Conservation (phyloP, 2,113 vertebrate species). For the Pterocles orientalis region DNA sequence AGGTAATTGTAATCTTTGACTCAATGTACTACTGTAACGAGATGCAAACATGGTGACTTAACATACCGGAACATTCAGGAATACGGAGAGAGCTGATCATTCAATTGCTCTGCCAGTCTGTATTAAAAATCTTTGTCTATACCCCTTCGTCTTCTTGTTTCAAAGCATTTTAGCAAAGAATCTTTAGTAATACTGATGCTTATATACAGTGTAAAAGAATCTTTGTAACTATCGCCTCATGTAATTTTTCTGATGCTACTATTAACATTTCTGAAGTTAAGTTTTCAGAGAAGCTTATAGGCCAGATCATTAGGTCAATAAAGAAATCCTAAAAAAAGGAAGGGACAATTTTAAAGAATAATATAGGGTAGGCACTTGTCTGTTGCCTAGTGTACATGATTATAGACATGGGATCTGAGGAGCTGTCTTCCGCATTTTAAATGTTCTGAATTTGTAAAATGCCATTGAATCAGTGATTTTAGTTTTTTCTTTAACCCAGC, state of each 20-base stretch:
- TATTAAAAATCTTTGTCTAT: not conserved
- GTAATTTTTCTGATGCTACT: not conserved
- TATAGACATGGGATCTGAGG: not conserved
- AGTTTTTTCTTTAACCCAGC: not conserved
- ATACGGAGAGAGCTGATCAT: not conserved
- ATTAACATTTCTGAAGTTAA: not conserved
- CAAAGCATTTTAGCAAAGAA: not conserved
- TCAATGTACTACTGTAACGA: not conserved
- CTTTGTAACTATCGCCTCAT: not conserved
- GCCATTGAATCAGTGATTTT: not conserved
- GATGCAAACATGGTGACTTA: not conserved
- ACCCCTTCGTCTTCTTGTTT: not conserved
- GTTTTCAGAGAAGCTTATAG: not conserved
- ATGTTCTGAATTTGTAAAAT: not conserved
- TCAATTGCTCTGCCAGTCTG: not conserved
- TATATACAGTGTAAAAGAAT: not conserved
- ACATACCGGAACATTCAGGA: not conserved
- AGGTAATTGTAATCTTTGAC: slow-evolving; percentile 70
- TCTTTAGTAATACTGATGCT: not conserved
- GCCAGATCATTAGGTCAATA: not conserved
- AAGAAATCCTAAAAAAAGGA: not conserved
- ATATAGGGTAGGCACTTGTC: not conserved
- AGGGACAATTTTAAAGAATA: not conserved
- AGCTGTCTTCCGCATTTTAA: not conserved
- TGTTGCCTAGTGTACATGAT: not conserved